These are phyloP conservation scores for Trypoxylon attenuatum DNA, from an alignment of 2,888 invertebrate species.

Conservation along the genomic window DNA sequence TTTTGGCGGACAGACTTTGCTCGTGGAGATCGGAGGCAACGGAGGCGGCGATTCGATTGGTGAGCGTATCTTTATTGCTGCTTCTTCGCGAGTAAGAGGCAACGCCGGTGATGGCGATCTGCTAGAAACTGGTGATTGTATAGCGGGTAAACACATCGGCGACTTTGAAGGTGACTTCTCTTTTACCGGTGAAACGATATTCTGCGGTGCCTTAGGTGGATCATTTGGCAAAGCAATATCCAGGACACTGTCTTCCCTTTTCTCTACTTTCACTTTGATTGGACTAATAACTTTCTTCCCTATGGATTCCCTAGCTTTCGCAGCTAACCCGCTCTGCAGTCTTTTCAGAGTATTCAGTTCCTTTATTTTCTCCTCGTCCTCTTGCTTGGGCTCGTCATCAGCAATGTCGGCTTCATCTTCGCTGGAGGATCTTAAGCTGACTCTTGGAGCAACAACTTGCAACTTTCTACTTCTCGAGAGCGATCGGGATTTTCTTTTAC, in stretches of 20 bases:
- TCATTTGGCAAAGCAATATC: conserved; percentile 71
- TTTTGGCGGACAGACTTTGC: conserved; percentile 26
- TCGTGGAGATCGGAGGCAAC: conserved; percentile 23
- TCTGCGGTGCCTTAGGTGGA: conserved; percentile 56
- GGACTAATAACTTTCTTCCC: conserved; percentile 77
- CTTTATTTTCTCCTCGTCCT: conserved; percentile 80
- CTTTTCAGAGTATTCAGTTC: conserved; percentile 82
- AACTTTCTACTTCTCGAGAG: conserved; percentile 59
- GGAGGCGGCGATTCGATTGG: conserved; percentile 61
- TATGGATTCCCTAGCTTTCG: conserved; percentile 83
- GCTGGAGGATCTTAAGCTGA: conserved; percentile 70
- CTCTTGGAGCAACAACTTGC: conserved; percentile 65
- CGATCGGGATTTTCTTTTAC: conserved; percentile 64
- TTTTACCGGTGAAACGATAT: conserved; percentile 28
- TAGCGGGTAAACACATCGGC: conserved; percentile 50
- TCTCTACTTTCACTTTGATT: conserved; percentile 63
- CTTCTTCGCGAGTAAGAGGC: conserved; percentile 67
- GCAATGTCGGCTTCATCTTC: conserved; percentile 75
- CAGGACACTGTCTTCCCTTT: conserved; percentile 57
- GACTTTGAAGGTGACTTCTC: conserved; percentile 48
- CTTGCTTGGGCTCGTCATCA: conserved; percentile 77
- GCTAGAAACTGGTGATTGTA: conserved; percentile 63
- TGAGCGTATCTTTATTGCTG: conserved; percentile 59
- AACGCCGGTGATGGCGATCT: conserved; percentile 69
- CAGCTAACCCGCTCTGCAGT: conserved; percentile 80